Base-by-base conservation (phyloP, 2,797 vertebrate species). In the Ammospiza maritima region DNA sequence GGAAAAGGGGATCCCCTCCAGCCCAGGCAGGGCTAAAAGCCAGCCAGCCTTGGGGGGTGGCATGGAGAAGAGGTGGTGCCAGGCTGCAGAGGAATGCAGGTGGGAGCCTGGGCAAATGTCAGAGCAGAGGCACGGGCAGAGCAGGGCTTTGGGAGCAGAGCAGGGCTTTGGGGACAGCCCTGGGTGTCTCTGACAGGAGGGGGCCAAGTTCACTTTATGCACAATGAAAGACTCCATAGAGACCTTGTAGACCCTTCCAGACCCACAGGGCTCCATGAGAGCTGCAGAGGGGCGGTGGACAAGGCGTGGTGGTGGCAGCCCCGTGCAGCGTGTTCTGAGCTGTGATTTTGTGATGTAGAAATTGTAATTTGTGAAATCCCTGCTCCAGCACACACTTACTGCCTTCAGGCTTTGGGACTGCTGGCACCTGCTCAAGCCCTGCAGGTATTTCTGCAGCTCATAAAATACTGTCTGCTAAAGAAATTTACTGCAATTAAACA, bases 401-500 rank as follows among this genome's bases (percentile, higher is more conserved):
- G 22, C 13, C 76, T 40, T 48, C 34, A 5, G 60, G 57, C 77
- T 79, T 44, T 14, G 34, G 69, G 40, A 13, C 61, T 60, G 48
- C 70, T 83, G 80, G 83, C 48, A 19, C 42, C 80, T 25, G 23
- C 84, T 56, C 5, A 8, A 78, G 64, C 60, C 57, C 53, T 74
- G 51, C 50, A 53, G 70, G 50, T 71, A 32, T 65, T 89, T 67
- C 65, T 92, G 57, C 56, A 78, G 84, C 89, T 86, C 32, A 0
- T 89, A 65, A 90, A 84, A 64, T 26, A 44, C 38, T 53, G 40
- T 45, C 77, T 92, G 74, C 70, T 84, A 18, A 74, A 72, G 87
- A 88, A 88, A 62, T 5, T 44, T 27, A 34, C 21, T 91, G 78
- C 87, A 75, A 81, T 93, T 93, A 78, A 85, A 89, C 38, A 89